A percentile compares a stretch with the other conserved stretches of the same genome.
These are phyloP conservation scores for Metopia argyrocephala DNA, from an alignment of 2,888 invertebrate species.

Conservation along the genomic window DNA sequence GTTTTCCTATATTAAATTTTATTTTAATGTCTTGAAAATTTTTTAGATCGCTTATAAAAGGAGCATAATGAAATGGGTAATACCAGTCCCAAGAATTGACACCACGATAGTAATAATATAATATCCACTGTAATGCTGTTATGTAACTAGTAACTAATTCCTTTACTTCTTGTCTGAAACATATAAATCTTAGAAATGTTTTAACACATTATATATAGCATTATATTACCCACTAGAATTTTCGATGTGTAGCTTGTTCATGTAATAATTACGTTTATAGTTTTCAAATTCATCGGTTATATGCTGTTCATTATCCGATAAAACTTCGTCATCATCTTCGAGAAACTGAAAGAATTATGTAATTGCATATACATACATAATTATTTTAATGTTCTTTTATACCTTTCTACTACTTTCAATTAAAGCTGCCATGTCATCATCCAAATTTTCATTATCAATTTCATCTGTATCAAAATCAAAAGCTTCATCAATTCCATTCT, in stretches of 20 bases:
- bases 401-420: conserved; percentile 74
- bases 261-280: conserved; percentile 95
- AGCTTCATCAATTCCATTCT: conserved; percentile 72
- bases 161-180: conserved; percentile 85
- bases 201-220: not conserved
- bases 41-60: conserved; percentile 95
- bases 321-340: conserved; percentile 73
- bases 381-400: conserved; percentile 24
- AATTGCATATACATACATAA: not conserved
- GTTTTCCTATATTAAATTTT: conserved; percentile 90
- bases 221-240: conserved; percentile 86
- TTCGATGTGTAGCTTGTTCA: conserved; percentile 89
- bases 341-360: conserved; percentile 64
- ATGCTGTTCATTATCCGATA: conserved; percentile 80
- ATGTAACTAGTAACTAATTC: conserved; percentile 94
- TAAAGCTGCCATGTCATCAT: conserved; percentile 72
- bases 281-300: conserved; percentile 87
- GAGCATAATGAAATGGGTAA: conserved; percentile 98
- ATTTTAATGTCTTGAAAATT: conserved; percentile 88
- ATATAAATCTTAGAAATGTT: not conserved
- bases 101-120: conserved; percentile 97
- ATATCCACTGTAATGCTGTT: conserved; percentile 96
- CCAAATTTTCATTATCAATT: conserved; percentile 67
- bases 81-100: conserved; percentile 99
- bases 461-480: conserved; percentile 74